Base-by-base conservation (phyloP, 2,797 vertebrate species). In the Pangasius djambal region DNA sequence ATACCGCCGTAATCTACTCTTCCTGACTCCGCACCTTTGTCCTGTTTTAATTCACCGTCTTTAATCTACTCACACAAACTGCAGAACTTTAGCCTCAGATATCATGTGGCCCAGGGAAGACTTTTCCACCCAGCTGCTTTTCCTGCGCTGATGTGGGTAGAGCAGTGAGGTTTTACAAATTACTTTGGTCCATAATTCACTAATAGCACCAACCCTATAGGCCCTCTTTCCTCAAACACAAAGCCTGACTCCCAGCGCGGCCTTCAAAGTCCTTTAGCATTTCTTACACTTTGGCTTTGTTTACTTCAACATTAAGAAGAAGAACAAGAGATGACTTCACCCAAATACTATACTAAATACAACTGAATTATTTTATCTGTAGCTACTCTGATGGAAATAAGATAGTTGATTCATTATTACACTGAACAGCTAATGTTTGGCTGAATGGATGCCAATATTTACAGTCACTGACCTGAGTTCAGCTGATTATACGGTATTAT, bases 1-100 rank as follows among this genome's bases (percentile, higher is more conserved):
- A 86, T 88, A 63, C 86, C 52, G 52, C 85, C 89, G 63, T 89
- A 88, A 91, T 92, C 87, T 81, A 79, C 86, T 84, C 78, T 69
- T 82, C 67, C 87, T 86, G 82, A 86, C 57, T 90, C 88, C 78
- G 83, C 87, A 59, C 79, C 79, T 74, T 83, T 57, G 55, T 82
- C 79, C 79, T 61, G 83, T 13, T 52, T 83, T 86, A n/a, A 87
- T 87, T 69, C 85, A 59, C 25, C 83, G 25, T 50, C 34, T 25
- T 83, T 86, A 89, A 72, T 86, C 52, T 57, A 31, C 65, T 50
- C 48, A 70, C 34, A 63, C 44, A 65, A 69, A 52, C 12, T 83
- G 59, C 40, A 83, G 37, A 83, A 63, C 81, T 63, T n/a, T 1
- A 25, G 34, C 34, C 57, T 61, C 12, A 3, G 81, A 63, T 44